A percentile compares a stretch with the other conserved stretches of the same genome.
Conservation (phyloP, 2,797 vertebrate genomes). For the Eospalax fontanierii region DNA sequence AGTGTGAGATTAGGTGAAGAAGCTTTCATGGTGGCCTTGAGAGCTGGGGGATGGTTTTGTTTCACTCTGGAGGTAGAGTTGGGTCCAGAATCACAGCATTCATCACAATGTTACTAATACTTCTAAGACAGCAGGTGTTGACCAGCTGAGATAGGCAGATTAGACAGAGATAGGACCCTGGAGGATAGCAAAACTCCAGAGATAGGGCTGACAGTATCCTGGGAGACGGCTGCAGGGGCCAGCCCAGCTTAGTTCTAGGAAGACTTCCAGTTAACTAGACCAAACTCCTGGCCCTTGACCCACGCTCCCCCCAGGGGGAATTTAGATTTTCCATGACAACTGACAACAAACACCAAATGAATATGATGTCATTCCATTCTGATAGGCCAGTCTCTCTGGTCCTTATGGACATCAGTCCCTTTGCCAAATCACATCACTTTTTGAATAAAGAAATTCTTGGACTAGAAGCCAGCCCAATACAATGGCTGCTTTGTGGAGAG, state of each 20-base stretch:
- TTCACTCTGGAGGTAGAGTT: neutral
- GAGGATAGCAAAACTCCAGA: neutral
- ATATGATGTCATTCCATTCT: neutral
- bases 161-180: neutral
- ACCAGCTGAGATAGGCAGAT: neutral
- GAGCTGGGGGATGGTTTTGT: neutral
- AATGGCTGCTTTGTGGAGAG: neutral
- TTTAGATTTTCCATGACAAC: neutral
- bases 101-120: neutral
- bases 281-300: neutral
- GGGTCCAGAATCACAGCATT: neutral
- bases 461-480: neutral
- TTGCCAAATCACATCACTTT: neutral
- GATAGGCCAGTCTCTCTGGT: neutral
- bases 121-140: neutral
- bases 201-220: neutral
- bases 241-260: neutral
- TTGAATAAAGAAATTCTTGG: neutral
- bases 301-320: neutral
- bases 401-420: neutral
- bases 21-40: neutral
- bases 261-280: neutral
- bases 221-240: neutral
- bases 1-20: neutral
- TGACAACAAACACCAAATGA: neutral